These are phyloP conservation scores for Eciton burchellii DNA, from an alignment of 1,140 invertebrate species.

Conservation along the genomic window DNA sequence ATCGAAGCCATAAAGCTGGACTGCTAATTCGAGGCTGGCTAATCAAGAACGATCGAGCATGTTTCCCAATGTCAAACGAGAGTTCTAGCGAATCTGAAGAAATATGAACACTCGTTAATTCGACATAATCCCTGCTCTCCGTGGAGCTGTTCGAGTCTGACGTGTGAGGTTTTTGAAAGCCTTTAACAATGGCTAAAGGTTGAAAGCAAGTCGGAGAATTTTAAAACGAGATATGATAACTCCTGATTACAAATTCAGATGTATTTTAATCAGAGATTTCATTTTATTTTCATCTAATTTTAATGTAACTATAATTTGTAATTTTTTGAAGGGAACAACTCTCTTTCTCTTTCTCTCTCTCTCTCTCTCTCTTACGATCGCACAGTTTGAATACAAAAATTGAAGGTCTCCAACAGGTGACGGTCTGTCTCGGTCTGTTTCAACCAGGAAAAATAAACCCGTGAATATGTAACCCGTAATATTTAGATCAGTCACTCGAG, in stretches of 20 bases:
- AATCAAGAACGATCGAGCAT: slow-evolving; percentile 24
- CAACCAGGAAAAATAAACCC: background rate
- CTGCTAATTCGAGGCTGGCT: slow-evolving; percentile 27
- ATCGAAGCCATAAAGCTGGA: slow-evolving; percentile 12
- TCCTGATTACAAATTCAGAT: too few relatives aligned
- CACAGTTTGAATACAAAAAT: background rate
- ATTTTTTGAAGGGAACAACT: too few relatives aligned
- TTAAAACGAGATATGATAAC: background rate
- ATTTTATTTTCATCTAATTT: background rate
- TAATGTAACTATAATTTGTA: background rate
- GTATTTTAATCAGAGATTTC: background rate
- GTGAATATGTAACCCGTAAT: slow-evolving; percentile 10
- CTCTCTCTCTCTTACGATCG: background rate
- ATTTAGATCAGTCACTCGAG: background rate
- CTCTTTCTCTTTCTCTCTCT: too few relatives aligned
- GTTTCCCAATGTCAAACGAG: background rate
- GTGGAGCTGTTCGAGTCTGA: background rate
- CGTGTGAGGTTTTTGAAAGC: background rate
- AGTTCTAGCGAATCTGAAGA: background rate
- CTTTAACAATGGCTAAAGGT: too few relatives aligned
- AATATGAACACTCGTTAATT: background rate
- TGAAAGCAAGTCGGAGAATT: background rate
- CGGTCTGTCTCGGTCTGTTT: background rate
- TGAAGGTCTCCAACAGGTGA: background rate
- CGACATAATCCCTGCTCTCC: background rate